A percentile compares a stretch with the other conserved stretches of the same genome.
phyloP scores from a whole-genome alignment of 2,888 invertebrate genomes.

The Kryphioiulus occultus region DNA sequence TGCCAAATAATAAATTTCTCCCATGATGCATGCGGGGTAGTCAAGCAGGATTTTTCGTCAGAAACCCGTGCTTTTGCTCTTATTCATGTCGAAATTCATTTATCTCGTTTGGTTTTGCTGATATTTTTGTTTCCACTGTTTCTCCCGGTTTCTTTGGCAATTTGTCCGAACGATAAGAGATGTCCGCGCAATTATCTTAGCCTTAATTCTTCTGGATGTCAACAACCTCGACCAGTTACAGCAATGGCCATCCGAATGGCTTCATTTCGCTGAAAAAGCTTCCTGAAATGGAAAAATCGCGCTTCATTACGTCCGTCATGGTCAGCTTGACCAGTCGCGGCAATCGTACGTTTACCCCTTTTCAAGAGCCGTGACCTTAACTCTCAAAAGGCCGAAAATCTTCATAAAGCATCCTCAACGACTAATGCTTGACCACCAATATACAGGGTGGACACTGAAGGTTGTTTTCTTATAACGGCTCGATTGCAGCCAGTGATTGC shows the following conservation, averaged over 20 bases:
- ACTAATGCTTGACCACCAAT: not conserved
- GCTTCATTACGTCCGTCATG: conserved; percentile 30
- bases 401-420: not conserved
- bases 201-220: conserved; percentile 16
- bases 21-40: not conserved
- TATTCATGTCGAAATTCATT: not conserved
- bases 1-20: not conserved
- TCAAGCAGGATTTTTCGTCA: not conserved
- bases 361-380: not conserved
- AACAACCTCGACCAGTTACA: not conserved
- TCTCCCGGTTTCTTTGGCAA: not conserved
- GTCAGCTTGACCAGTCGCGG: not conserved
- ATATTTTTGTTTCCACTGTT: not conserved
- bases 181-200: not conserved
- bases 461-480: too few species aligned
- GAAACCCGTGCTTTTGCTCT: not conserved
- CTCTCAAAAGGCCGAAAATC: not conserved
- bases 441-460: too few species aligned
- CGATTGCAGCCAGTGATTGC: too few species aligned
- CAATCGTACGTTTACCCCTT: conserved; percentile 12
- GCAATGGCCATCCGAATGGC: not conserved
- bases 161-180: not conserved
- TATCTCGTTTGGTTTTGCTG: not conserved
- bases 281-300: not conserved
- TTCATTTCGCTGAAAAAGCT: not conserved